These are phyloP conservation scores for Periphyllus acericola DNA, from an alignment of 2,888 invertebrate genomes.

Conservation along the genomic window DNA sequence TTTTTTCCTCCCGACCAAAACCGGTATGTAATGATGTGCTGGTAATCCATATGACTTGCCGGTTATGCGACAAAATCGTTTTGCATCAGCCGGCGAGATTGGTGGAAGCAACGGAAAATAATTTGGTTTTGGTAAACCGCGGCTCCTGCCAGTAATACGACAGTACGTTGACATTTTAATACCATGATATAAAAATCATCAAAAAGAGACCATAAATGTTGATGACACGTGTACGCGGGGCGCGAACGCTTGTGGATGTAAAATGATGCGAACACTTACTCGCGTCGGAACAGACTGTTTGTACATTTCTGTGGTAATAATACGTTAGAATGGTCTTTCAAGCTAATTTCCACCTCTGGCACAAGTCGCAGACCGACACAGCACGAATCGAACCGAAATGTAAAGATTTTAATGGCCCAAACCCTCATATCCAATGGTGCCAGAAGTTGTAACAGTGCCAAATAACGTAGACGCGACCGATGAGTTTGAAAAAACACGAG, in stretches of 20 bases:
- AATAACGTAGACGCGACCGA: conserved; percentile 42
- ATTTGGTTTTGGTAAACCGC: conserved; percentile 82
- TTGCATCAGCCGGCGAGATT: conserved; percentile 84
- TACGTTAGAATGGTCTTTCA: conserved; percentile 47
- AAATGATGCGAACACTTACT: conserved; percentile 42
- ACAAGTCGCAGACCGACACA: conserved; percentile 53
- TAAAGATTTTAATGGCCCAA: conserved; percentile 56
- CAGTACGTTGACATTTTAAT: conserved; percentile 72
- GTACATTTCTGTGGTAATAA: conserved; percentile 52
- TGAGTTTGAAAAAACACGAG: conserved; percentile 57
- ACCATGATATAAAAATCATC: conserved; percentile 30
- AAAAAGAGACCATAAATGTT: not conserved
- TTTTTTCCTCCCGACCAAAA: conserved; percentile 71
- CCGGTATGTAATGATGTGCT: conserved; percentile 83
- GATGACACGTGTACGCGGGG: conserved; percentile 32
- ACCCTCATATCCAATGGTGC: conserved; percentile 58
- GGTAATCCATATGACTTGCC: conserved; percentile 80
- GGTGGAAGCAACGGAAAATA: conserved; percentile 84
- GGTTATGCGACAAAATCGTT: conserved; percentile 81
- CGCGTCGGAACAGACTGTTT: conserved; percentile 61
- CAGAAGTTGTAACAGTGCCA: conserved; percentile 51
- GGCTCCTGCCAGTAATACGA: conserved; percentile 82
- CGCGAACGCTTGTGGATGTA: conserved; percentile 19
- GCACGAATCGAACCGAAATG: conserved; percentile 62
- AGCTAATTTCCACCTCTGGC: conserved; percentile 60